Evolutionary conservation across 1,140 invertebrate genomes (phyloP).

Genomic region (Drosophila rhopaloa): DNA sequence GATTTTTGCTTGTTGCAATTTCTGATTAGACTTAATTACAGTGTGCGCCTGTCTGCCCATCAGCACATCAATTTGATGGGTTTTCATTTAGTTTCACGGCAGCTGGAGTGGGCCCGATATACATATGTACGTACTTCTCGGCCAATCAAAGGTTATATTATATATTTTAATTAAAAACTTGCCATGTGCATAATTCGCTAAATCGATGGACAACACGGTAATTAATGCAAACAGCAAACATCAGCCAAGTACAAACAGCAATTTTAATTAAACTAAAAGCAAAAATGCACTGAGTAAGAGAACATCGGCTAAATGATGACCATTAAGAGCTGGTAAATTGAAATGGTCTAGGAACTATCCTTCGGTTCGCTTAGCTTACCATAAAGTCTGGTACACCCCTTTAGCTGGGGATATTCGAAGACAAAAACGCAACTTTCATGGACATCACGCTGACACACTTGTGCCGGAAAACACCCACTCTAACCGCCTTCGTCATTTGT

Average conservation of each 20-base stretch:
- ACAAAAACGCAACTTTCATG: conserved; percentile 46
- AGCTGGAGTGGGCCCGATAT: background rate
- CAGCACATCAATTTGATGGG: conserved; percentile 75
- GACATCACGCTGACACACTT: conserved; percentile 59
- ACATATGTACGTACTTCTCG: conserved; percentile 22
- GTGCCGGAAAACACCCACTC: conserved; percentile 18
- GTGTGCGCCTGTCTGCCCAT: conserved; percentile 69
- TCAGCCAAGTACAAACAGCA: conserved; percentile 44
- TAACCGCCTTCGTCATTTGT: conserved; percentile 57
- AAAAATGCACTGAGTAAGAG: conserved; percentile 27
- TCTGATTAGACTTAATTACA: conserved; percentile 83
- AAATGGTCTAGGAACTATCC: background rate
- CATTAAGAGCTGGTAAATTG: conserved; percentile 10
- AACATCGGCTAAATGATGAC: conserved; percentile 6
- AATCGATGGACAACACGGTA: conserved; percentile 76
- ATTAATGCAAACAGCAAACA: conserved; percentile 73
- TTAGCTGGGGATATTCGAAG: background rate
- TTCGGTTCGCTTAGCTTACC: conserved; percentile 1
- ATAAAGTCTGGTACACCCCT: background rate
- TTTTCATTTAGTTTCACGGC: conserved; percentile 56
- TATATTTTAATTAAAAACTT: conserved; percentile 82
- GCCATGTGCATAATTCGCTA: conserved; percentile 79
- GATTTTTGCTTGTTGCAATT: conserved; percentile 82
- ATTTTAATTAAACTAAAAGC: conserved; percentile 81
- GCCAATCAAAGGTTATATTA: conserved; percentile 75